Conservation (phyloP, 2,888 invertebrate genomes). For the Microctonus hyperodae region DNA sequence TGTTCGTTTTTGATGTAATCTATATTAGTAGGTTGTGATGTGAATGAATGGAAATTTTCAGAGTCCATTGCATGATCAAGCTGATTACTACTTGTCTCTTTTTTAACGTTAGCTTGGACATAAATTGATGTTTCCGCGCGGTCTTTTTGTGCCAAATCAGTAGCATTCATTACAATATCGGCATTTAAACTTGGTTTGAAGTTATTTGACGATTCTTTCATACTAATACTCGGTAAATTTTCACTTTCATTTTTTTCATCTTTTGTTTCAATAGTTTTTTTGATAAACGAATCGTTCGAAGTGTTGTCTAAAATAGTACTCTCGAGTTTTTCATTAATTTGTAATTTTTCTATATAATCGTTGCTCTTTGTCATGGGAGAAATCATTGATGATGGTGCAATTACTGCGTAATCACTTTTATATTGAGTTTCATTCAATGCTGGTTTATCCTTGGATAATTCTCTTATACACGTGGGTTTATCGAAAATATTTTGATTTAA, state of each 20-base stretch:
- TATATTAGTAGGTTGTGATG: conserved; percentile 44
- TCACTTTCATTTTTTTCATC: neutral
- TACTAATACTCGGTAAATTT: conserved; percentile 2
- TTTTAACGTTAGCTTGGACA: conserved; percentile 43
- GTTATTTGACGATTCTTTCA: conserved; percentile 22
- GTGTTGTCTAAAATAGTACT: neutral
- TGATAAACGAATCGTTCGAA: neutral
- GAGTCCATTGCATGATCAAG: conserved; percentile 38
- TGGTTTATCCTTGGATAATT: conserved; percentile 31
- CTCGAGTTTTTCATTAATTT: neutral
- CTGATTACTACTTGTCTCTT: conserved; percentile 47
- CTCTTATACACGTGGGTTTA: conserved; percentile 32
- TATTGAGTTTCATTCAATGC: conserved; percentile 26
- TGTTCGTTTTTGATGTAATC: conserved; percentile 32
- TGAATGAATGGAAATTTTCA: conserved; percentile 48
- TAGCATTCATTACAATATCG: neutral
- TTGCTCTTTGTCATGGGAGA: neutral
- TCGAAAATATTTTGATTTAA: conserved; percentile 22
- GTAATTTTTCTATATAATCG: neutral
- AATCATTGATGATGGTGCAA: neutral
- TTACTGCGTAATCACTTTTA: neutral
- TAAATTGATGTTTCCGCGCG: neutral
- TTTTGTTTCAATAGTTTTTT: neutral
- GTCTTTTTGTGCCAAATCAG: neutral
- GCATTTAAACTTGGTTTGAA: neutral